A percentile compares a stretch with the other conserved stretches of the same genome.
phyloP scores from a whole-genome alignment of 1,140 invertebrate genomes.

The Proctacanthus coquilletti region DNA sequence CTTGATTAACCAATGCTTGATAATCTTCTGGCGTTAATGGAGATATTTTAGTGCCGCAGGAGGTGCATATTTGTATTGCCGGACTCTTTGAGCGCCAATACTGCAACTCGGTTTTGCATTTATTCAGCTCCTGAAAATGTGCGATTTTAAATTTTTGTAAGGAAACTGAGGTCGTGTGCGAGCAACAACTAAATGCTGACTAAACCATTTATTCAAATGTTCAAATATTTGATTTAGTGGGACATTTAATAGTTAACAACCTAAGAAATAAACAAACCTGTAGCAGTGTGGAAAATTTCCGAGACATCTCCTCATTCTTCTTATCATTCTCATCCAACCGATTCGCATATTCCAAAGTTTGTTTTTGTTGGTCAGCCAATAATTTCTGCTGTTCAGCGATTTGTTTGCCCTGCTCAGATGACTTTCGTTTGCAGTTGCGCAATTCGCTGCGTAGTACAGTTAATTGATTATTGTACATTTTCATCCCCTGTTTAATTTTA shows the following conservation, averaged over 20 bases:
- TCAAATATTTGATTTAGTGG: too few species aligned
- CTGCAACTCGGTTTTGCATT: conserved; percentile 77
- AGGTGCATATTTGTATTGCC: conserved; percentile 42
- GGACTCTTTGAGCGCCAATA: conserved; percentile 78
- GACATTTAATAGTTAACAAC: too few species aligned
- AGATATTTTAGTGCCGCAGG: conserved; percentile 39
- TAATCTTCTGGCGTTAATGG: conserved; percentile 39
- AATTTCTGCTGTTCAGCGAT: conserved; percentile 68
- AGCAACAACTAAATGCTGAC: too few species aligned
- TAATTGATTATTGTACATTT: conserved; percentile 65
- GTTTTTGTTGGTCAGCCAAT: conserved; percentile 54
- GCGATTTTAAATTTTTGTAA: background rate
- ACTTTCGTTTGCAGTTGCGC: conserved; percentile 59
- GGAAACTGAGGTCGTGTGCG: background rate
- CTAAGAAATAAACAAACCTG: too few species aligned
- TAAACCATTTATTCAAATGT: too few species aligned
- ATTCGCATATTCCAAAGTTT: conserved; percentile 61
- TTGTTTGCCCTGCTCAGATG: conserved; percentile 67
- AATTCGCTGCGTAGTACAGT: conserved; percentile 58
- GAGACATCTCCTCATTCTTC: conserved; percentile 73
- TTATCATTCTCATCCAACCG: conserved; percentile 75
- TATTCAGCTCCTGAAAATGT: conserved; percentile 56
- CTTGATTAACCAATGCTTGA: conserved; percentile 42
- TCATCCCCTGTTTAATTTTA: conserved; percentile 78
- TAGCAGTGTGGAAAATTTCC: conserved; percentile 73